Base-by-base conservation (phyloP, 2,888 invertebrate genomes). In the Netelia melanura region DNA sequence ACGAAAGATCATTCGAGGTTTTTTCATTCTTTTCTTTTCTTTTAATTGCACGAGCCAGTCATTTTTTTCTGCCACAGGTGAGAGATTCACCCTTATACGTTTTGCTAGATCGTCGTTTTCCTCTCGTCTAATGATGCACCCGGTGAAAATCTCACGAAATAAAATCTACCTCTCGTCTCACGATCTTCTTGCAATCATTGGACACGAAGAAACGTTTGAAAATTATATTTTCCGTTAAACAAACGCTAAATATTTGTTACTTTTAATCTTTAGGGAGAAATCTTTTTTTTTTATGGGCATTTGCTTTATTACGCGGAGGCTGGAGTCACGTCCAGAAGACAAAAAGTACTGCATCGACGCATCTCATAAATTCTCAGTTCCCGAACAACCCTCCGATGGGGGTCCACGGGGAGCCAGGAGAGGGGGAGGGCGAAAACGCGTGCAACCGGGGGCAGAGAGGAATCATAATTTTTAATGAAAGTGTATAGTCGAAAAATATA, bases 401-500 rank as follows among this genome's bases (percentile, higher is more conserved):
- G 68, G 61, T 70, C 64, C 56, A 30, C 23, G 8, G n/a, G 23
- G 30, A 8, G 61, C 38, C 21, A 65, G 52, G 62, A 58, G 43
- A 62, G 64, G 38, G 52, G 1, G 21, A 21, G 71, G 5, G 48
- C 10, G 9, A 48, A 38, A 58, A 21, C 17, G 23, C 21, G 21
- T 58, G 21, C 17, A 21, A 21, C 21, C 17, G 14, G 23, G 30
- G 65, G 23, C 38, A 9, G 56, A 48, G 62, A 76, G 43, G 65
- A 72, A 89, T 90, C 80, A 90, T 89, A 91, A 91, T 91, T 91
- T 86, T 90, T 88, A 91, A 92, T 91, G 91, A 91, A 91, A 91
- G 87, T 90, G 89, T 88, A 87, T 85, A 78, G 81, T 87, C 87
- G 88, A 90, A 87, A 87, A 85, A 83, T 85, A 83, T 83, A 83